Evolutionary conservation across 2,888 invertebrate genomes (phyloP), one percentile per base, ranked within the genome.

Genomic region (Drosophila hamatofila): DNA sequence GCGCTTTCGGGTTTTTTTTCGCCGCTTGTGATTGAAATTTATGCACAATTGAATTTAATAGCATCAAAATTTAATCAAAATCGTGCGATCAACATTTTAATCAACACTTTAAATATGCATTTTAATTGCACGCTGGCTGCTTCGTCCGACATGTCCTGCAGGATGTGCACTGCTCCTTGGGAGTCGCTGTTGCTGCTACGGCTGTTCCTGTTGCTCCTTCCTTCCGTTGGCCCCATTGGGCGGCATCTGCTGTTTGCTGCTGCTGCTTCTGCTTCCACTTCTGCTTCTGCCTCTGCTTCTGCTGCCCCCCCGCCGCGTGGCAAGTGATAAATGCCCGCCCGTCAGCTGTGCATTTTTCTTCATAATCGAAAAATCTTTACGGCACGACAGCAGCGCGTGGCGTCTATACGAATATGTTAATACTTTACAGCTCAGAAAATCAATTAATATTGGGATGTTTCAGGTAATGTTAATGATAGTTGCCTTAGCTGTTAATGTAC

Each of bases 331-430:
- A 82, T 82, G 85, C 80, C 75, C 62, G 60, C 37, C 83, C 68
- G 80, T 85, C 83, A 84, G 70, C 85, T 85, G 65, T 66, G 82
- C 75, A 78, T 82, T 82, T 82, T 85, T 82, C 84, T 85, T 82
- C 75, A 82, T 82, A 82, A 82, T 82, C 81, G 81, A 84, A 84
- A 81, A 81, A 84, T 80, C 82, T 77, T 84, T 67, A 66, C 81
- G 49, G 72, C 68, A 72, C 60, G 54, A 49, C 39, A 14, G 39
- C 54, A 48, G 56, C 30, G 27, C 33, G 2, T 12, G n/a, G 23
- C n/a, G 4, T 8, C 41, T 14, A 16, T 8, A 41, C 39, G 68
- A 75, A 68, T 57, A 55, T 42, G 23, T 37, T 39, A 16, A 71
- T 78, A 56, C 75, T 18, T 63, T 78, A 14, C 12, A 27, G 25